Conservation (phyloP, 1,140 invertebrate genomes). For the Trachymyrmex septentrionalis region DNA sequence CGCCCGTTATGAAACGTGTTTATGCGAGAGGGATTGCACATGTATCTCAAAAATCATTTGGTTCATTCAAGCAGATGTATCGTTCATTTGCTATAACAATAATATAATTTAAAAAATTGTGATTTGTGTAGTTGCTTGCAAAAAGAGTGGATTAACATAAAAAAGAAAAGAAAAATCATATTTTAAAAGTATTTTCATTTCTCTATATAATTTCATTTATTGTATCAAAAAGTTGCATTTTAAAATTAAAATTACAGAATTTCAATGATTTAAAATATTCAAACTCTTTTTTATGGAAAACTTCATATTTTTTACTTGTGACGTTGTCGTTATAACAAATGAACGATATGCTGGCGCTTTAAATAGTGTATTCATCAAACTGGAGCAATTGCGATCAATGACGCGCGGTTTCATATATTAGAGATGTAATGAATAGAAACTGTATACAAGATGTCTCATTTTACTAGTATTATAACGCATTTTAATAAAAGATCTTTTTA, state of each 20-base stretch:
- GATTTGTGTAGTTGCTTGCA: no score
- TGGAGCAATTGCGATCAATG: not conserved
- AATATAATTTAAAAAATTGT: no score
- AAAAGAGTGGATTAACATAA: no score
- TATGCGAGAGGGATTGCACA: not conserved
- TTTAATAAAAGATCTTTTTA: not conserved
- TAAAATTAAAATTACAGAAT: no score
- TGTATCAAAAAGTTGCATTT: no score
- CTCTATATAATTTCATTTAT: no score
- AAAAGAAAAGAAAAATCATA: no score
- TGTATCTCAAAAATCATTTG: slow-evolving; percentile 9
- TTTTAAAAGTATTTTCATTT: no score
- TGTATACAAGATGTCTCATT: not conserved
- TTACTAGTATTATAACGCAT: not conserved
- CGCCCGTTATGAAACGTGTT: slow-evolving; percentile 19
- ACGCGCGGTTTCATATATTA: not conserved
- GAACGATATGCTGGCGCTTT: not conserved
- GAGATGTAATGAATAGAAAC: not conserved
- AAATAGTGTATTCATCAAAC: not conserved
- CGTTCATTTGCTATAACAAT: not conserved
- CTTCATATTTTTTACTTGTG: no score
- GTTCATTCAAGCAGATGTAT: slow-evolving; percentile 5
- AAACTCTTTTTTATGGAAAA: no score
- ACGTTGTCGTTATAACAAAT: no score
- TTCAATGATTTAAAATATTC: no score